Evolutionary conservation across 2,113 vertebrate genomes (phyloP), one percentile per base, ranked within the genome.

Genomic region (Saccopteryx bilineata): DNA sequence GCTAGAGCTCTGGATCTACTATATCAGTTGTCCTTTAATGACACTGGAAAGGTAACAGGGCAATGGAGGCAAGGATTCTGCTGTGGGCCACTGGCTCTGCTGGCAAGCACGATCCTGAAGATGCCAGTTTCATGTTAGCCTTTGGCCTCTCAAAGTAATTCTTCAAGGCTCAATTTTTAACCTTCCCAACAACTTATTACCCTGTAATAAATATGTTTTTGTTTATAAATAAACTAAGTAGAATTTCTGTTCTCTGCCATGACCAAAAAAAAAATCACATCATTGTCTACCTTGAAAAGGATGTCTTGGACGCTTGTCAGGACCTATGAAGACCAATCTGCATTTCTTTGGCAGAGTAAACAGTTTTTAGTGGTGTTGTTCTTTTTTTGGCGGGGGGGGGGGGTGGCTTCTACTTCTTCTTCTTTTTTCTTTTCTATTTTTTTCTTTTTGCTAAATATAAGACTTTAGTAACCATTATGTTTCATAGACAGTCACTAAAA

Each of bases 371-470:
- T 10, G 54, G 28, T 5, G 39, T 39, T 39, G 39, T 39, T 39
- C 39, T 39, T 33, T 33, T 50, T 79, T 87, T 4, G 24, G 31
- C 14, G 3, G 39, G 39, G 39, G 39, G 39, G 39, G 3, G 39
- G 39, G 39, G 39, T 39, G 39, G 39, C 39, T 39, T 39, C 39
- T 39, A 3, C 39, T 39, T 39, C 39, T 39, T 39, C 39, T 39
- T 39, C 39, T 39, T 39, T 3, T 39, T 39, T 39, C 2, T 39
- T 39, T 39, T 39, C 39, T 39, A 39, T 39, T 91, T 71, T 28
- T 52, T 76, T 85, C 60, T 68, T 90, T 76, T 88, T 24, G 0
- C 60, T 95, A 83, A 96, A 88, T 91, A 93, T 83, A 96, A 91
- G n/a, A 89, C 48, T 52, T 87, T 5, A 54, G 13, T 81, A 18